Conservation (phyloP, 2,888 invertebrate genomes). For the Margaritifera margaritifera region DNA sequence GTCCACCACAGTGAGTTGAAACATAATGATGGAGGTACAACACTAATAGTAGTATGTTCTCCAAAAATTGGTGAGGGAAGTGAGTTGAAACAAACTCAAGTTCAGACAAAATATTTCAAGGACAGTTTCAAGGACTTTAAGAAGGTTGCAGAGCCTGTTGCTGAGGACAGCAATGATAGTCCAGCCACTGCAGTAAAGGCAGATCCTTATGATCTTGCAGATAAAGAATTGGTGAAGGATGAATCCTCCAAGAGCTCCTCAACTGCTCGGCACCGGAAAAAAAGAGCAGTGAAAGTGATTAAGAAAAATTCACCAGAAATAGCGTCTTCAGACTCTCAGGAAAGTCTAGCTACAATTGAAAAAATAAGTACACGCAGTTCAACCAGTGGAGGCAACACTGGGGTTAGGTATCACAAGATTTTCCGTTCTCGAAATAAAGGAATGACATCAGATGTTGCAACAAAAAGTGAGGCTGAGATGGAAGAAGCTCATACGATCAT, state of each 20-base stretch:
- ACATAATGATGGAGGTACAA: slow-evolving; percentile 53
- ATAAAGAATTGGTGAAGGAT: not conserved
- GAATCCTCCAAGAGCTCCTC: too few species aligned
- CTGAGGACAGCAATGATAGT: slow-evolving; percentile 1
- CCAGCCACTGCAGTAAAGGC: slow-evolving; percentile 17
- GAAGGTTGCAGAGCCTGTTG: slow-evolving; percentile 16
- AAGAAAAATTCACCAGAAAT: slow-evolving; percentile 7
- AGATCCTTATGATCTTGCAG: slow-evolving; percentile 2
- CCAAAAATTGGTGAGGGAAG: slow-evolving; percentile 48
- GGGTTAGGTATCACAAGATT: slow-evolving; percentile 31
- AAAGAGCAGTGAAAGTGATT: too few species aligned
- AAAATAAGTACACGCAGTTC: not conserved
- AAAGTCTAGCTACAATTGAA: not conserved
- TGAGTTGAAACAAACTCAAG: slow-evolving; percentile 46
- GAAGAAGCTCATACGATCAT: slow-evolving; percentile 2
- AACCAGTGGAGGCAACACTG: not conserved
- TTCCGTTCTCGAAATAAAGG: slow-evolving; percentile 46
- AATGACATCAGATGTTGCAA: slow-evolving; percentile 18
- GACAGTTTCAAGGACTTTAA: slow-evolving; percentile 33
- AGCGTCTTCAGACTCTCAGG: slow-evolving; percentile 22
- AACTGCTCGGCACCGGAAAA: too few species aligned
- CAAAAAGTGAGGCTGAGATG: slow-evolving; percentile 4
- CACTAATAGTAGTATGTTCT: slow-evolving; percentile 62
- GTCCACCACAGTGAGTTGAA: slow-evolving; percentile 54
- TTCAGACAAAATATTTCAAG: slow-evolving; percentile 52